A percentile compares a stretch with the other conserved stretches of the same genome.
Evolutionary conservation across 2,797 vertebrate species (phyloP).

Genomic region (Etheostoma nigrum): DNA sequence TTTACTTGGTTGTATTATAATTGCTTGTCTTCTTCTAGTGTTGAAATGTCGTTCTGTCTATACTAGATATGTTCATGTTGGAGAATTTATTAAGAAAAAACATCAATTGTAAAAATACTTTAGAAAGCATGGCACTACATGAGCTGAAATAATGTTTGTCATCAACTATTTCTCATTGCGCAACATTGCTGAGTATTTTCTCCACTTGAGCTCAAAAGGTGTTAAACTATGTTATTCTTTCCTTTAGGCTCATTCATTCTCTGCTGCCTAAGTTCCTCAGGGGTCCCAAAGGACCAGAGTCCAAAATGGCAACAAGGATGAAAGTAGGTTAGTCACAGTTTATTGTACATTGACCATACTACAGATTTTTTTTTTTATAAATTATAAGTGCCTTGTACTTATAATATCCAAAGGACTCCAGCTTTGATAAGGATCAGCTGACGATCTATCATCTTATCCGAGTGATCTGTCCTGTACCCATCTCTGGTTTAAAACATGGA

Average conservation of each 20-base stretch:
- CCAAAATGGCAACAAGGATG: slow-evolving; percentile 80
- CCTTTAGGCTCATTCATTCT: slow-evolving; percentile 75
- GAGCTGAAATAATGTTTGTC: background rate
- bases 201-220: background rate
- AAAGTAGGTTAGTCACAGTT: slow-evolving; percentile 61
- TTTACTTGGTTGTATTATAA: background rate
- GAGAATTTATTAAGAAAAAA: background rate
- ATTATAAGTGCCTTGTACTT: background rate
- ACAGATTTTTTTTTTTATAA: background rate
- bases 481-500: background rate
- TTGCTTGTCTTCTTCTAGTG: background rate
- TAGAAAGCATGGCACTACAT: background rate
- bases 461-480: background rate
- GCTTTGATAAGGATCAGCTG: background rate
- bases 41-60: background rate
- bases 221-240: slow-evolving; percentile 27
- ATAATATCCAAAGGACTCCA: background rate
- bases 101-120: background rate
- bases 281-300: slow-evolving; percentile 77
- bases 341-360: background rate
- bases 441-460: background rate
- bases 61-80: background rate
- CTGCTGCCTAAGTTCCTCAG: slow-evolving; percentile 81
- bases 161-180: slow-evolving; percentile 1
- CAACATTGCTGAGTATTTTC: background rate